A percentile compares a stretch with the other conserved stretches of the same genome.
These are phyloP conservation scores for Pluvianellus socialis DNA, from an alignment of 2,113 vertebrate species.

Conservation along the genomic window DNA sequence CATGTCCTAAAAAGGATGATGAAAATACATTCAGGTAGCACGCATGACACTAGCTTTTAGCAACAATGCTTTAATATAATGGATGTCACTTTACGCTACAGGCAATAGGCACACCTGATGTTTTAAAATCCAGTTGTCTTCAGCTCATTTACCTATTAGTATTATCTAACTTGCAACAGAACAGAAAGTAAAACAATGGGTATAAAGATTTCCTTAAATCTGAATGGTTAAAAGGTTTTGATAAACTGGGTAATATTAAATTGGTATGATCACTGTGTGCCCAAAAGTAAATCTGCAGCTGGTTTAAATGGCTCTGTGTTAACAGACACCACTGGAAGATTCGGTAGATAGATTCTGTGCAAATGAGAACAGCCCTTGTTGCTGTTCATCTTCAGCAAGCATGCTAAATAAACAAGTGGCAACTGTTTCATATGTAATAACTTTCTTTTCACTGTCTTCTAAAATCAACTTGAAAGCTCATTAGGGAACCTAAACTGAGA, in stretches of 20 bases:
- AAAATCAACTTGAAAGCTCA: slow-evolving; percentile 27
- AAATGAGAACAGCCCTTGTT: background rate
- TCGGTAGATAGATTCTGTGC: background rate
- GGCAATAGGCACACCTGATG: background rate
- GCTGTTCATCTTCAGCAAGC: background rate
- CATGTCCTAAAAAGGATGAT: background rate
- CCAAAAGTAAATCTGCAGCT: background rate
- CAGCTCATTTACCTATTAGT: background rate
- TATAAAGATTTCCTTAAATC: background rate
- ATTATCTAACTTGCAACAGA: background rate
- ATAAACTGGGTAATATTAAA: background rate
- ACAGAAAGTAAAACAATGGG: background rate
- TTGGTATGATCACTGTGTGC: background rate
- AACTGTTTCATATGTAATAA: slow-evolving; percentile 44
- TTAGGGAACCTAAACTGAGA: background rate
- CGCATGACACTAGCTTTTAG: background rate
- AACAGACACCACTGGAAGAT: background rate
- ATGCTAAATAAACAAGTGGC: background rate
- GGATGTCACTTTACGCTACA: background rate
- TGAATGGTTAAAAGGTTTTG: background rate
- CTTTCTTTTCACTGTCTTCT: slow-evolving; percentile 17
- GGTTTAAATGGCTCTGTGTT: background rate
- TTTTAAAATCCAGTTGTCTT: background rate
- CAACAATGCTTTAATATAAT: background rate
- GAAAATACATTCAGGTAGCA: background rate